phyloP scores from a whole-genome alignment of 64 coral and sea anemone species.

The Montipora foliosa region DNA sequence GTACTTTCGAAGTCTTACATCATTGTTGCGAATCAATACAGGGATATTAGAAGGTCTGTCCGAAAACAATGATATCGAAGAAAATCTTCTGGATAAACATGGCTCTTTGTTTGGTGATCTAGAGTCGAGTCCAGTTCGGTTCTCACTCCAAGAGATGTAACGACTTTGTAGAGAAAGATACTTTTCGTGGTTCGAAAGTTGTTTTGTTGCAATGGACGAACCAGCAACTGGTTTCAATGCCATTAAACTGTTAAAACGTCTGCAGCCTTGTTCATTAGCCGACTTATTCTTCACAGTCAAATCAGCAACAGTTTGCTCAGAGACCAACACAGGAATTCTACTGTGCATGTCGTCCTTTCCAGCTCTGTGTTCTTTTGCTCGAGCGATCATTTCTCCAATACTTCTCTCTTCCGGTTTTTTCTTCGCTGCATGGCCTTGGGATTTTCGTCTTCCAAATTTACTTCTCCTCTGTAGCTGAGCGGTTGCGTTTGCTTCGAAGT shows the following conservation, averaged over 20 bases:
- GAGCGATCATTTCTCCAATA: background rate
- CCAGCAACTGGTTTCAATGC: background rate
- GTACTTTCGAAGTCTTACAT: conserved; percentile 52
- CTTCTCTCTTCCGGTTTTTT: background rate
- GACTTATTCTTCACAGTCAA: background rate
- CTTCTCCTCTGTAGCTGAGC: background rate
- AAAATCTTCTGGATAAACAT: background rate
- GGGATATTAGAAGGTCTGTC: conserved; percentile 3
- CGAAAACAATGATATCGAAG: background rate
- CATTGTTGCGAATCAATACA: conserved; percentile 57
- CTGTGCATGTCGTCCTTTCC: background rate
- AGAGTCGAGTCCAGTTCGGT: background rate
- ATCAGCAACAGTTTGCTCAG: background rate
- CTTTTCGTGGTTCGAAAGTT: background rate
- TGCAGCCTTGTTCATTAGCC: background rate
- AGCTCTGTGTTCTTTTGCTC: background rate
- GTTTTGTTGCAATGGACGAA: background rate
- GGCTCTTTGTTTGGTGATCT: background rate
- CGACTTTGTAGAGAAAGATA: background rate
- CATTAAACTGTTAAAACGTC: background rate
- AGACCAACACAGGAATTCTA: background rate
- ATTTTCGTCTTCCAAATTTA: background rate
- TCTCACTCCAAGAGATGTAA: background rate
- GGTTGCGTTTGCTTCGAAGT: background rate
- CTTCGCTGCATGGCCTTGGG: background rate